Conservation (phyloP, 2,888 invertebrate genomes). For the Alcis repandata region DNA sequence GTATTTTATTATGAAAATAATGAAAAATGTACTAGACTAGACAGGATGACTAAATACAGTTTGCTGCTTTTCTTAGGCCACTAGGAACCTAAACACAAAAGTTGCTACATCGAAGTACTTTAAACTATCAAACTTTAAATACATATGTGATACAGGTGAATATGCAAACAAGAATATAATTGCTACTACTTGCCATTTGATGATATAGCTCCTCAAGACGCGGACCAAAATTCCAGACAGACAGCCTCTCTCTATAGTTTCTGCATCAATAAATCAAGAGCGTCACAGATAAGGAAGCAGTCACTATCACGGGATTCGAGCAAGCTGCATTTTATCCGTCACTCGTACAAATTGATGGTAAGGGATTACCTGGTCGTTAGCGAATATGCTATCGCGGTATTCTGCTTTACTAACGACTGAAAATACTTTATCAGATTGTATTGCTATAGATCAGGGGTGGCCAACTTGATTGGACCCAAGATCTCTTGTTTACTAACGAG, state of each 20-base stretch:
- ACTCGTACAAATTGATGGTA: slow-evolving; percentile 72
- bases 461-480: no score
- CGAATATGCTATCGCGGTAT: slow-evolving; percentile 37
- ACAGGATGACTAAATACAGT: no score
- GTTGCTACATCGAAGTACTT: no score
- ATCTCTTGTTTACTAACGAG: no score
- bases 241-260: background rate
- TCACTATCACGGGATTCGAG: slow-evolving; percentile 44
- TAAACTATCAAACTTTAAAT: background rate
- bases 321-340: slow-evolving; percentile 73
- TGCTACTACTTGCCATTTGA: slow-evolving; percentile 12
- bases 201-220: background rate
- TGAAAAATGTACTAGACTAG: no score
- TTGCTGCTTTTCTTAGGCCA: no score
- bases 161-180: background rate
- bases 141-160: no score
- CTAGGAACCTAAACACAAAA: no score
- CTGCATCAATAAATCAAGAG: slow-evolving; percentile 68
- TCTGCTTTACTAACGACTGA: background rate
- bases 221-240: background rate
- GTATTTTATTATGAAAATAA: no score
- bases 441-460: no score
- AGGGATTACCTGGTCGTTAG: slow-evolving; percentile 53
- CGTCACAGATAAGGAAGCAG: slow-evolving; percentile 38
- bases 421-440: background rate